Base-by-base conservation (phyloP, 2,797 vertebrate genomes). In the Psittacula echo region DNA sequence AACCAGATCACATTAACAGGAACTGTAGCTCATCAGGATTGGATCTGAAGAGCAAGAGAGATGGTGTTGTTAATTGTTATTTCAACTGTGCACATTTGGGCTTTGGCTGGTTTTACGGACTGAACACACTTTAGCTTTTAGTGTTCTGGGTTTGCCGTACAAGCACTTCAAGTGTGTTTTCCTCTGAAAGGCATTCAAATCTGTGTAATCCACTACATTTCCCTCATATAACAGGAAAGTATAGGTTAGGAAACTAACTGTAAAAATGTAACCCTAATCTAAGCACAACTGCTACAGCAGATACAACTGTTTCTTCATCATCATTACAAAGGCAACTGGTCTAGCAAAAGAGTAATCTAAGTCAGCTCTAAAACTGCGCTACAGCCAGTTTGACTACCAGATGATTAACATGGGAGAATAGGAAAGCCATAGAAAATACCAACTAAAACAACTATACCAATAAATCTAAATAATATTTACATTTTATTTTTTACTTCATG, bases 1-100 rank as follows among this genome's bases (percentile, higher is more conserved):
- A 81, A 41, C n/a, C 53, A 22, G 0, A 0, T 15, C 44, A 72
- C 13, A 11, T 29, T 64, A 56, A 65, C 2, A 34, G 37, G 30
- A 71, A 12, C 5, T 65, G 62, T 41, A 86, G 66, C 15, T 78
- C 66, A 29, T 29, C 56, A 74, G 27, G 45, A 11, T 44, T 71
- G 53, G 12, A 51, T 48, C 53, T 41, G 27, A n/a, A 68, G 50
- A 68, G 32, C 10, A 53, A 17, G 9, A 34, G 27, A 81, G 20
- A 10, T 45, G 18, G 17, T 87, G 24, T 4, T 87, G 24, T 4
- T 44, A 44, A 62, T 42, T 44, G 39, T 22, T 21, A 27, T 56
- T 82, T 73, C 42, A 81, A 16, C 68, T 39, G 11, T 1, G 1
- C 23, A 42, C 10, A 16, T 68, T 39, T 66, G 29, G n/a, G 48